Conservation (phyloP, 1,140 invertebrate species). For the Euwallacea similis region DNA sequence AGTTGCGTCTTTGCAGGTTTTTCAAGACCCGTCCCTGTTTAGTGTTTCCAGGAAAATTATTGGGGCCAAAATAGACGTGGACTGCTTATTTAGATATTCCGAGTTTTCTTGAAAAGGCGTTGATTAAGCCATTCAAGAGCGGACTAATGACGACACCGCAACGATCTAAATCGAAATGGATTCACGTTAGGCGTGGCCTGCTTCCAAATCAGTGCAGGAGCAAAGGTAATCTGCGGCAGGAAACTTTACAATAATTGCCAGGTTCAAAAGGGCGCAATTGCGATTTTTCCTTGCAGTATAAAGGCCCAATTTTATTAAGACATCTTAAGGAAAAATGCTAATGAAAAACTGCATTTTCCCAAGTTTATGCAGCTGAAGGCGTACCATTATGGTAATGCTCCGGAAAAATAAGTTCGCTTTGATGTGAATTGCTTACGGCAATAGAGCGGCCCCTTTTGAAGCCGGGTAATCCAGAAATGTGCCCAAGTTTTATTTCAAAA, state of each 20-base stretch:
- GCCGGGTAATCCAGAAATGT: not conserved
- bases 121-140: conserved; percentile 3
- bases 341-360: conserved; percentile 3
- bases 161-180: not conserved
- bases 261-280: too few species aligned
- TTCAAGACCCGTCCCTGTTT: too few species aligned
- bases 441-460: not conserved
- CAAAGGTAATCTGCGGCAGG: too few species aligned
- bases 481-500: not conserved
- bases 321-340: conserved; percentile 5
- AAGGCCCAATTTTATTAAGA: not conserved
- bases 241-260: too few species aligned
- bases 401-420: conserved; percentile 4
- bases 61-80: not conserved
- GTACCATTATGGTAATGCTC: conserved; percentile 3
- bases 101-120: conserved; percentile 1
- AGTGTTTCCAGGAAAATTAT: too few species aligned
- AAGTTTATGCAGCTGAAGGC: conserved; percentile 3
- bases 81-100: conserved; percentile 2
- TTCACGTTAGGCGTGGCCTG: too few species aligned
- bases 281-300: too few species aligned
- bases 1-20: too few species aligned
- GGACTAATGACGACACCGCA: not conserved
- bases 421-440: conserved; percentile 5
- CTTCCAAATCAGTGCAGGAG: too few species aligned